Evolutionary conservation across 2,888 invertebrate genomes (phyloP), one percentile per base, ranked within the genome.

Genomic region (Pammene fasciana): DNA sequence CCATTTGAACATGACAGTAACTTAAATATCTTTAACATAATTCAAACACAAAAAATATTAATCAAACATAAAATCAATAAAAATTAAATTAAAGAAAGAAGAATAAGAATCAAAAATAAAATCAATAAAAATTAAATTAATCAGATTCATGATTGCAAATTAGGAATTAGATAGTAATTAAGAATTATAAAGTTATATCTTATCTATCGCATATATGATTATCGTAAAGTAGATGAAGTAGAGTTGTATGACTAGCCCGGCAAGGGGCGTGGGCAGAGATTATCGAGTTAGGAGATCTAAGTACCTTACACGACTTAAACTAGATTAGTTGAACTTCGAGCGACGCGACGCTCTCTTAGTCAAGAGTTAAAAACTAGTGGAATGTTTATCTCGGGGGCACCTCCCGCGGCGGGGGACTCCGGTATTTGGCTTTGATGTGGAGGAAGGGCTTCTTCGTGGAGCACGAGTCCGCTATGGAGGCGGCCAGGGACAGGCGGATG

Each of bases 351-450:
- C 57, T 60, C 46, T 54, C 55, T 66, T 41, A 50, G 73, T 73
- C 76, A 85, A 82, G 78, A 75, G 75, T 75, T 81, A 26, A 83
- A 83, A 82, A 80, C 79, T 86, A 89, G 73, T 85, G 88, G 89
- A 90, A 89, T 89, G 87, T 70, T 91, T 93, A 93, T 93, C 93
- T 92, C 70, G 94, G 93, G 60, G 95, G 95, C 46, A 93, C 91
- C 82, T 93, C 93, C 61, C 94, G 86, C 76, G 94, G 94, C 72
- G 95, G 94, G 67, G 95, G 94, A 87, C 95, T 95, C 79, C 95
- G 93, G 85, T 95, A 96, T 86, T 96, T 96, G 85, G 95, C 95
- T 81, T 95, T 94, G 82, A 95, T 95, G 90, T 95, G 95, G 77
- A 95, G 90, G 86, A 94, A 95, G 75, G 94, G 92, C 76, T 93